These are phyloP conservation scores for Andricus quercusramuli DNA, from an alignment of 2,888 invertebrate species.

Conservation along the genomic window DNA sequence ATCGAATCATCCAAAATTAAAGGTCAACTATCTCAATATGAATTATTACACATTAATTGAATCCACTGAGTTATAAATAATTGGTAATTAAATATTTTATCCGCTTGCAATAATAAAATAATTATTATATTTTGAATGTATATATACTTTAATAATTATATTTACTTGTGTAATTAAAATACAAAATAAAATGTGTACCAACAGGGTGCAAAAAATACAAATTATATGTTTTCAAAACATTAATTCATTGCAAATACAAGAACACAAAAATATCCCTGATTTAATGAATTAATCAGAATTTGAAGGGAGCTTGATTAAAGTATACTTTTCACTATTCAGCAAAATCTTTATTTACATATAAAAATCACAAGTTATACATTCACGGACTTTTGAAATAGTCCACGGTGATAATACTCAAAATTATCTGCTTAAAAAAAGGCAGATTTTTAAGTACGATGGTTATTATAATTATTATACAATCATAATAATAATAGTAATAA, in stretches of 20 bases:
- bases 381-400: constrained; percentile 46
- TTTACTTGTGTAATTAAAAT: neutral
- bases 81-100: neutral
- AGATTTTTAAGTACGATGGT: constrained; percentile 25
- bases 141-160: neutral
- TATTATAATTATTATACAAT: constrained; percentile 45
- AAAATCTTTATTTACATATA: constrained; percentile 70
- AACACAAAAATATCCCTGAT: neutral
- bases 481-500: constrained; percentile 43
- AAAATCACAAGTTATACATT: constrained; percentile 69
- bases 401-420: neutral
- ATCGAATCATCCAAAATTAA: neutral
- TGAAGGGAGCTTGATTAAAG: neutral
- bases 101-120: neutral
- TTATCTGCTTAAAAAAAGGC: constrained; percentile 16
- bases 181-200: neutral
- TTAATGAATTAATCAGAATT: neutral
- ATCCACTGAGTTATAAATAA: neutral
- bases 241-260: neutral
- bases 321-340: constrained; percentile 9
- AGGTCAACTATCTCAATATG: neutral
- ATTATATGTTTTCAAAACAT: neutral
- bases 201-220: neutral
- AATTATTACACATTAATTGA: neutral
- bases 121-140: neutral